A percentile compares a stretch with the other conserved stretches of the same genome.
These are phyloP conservation scores for Poecilia wingei DNA, from an alignment of 2,797 vertebrate species.

Conservation along the genomic window DNA sequence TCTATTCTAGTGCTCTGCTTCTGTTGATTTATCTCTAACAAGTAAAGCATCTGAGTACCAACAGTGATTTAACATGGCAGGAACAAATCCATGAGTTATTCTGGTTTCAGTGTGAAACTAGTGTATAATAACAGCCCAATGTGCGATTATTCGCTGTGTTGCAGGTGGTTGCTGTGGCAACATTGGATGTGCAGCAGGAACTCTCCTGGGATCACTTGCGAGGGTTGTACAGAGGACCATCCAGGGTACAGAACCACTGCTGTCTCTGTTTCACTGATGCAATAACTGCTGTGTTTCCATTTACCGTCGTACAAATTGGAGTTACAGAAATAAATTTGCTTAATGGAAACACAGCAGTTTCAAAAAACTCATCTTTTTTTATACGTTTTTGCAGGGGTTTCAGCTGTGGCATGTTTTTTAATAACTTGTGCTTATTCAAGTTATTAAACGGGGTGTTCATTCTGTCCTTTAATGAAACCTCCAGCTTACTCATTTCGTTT, in stretches of 20 bases:
- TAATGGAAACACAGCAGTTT: no score
- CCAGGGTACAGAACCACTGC: conserved; percentile 80
- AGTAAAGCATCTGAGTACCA: background rate
- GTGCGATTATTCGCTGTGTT: conserved; percentile 18
- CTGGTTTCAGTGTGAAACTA: background rate
- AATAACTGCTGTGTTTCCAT: no score
- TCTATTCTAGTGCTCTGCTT: background rate
- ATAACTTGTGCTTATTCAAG: no score
- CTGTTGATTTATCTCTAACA: background rate
- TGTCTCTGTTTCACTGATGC: no score
- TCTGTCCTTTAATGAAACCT: no score
- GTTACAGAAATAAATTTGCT: no score
- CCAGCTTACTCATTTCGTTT: no score
- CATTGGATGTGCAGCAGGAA: conserved; percentile 90
- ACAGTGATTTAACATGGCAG: background rate
- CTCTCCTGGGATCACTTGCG: conserved; percentile 95
- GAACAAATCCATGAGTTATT: background rate
- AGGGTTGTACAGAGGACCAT: conserved; percentile 89
- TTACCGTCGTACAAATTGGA: no score
- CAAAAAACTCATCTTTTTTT: no score
- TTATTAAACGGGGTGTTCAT: no score
- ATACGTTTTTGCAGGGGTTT: no score
- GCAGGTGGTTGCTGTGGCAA: conserved; percentile 82
- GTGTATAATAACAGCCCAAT: background rate
- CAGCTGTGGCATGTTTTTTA: no score